Conservation (phyloP, 1,140 invertebrate genomes). For the Lucilia cuprina region DNA sequence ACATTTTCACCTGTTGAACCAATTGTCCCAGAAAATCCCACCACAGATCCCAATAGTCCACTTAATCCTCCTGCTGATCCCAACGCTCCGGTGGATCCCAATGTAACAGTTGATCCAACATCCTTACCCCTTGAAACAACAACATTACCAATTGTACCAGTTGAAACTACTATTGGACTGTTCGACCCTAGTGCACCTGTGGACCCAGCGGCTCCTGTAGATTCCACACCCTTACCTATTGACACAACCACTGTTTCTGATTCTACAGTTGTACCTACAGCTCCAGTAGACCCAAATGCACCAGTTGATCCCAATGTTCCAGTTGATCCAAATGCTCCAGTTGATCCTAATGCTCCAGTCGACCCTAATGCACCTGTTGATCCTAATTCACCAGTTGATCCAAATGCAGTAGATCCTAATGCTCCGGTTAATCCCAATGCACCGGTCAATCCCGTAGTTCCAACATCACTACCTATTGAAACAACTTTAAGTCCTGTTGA, state of each 20-base stretch:
- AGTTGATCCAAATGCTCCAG: slow-evolving; percentile 29
- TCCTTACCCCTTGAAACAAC: slow-evolving; percentile 6
- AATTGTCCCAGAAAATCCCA: neutral
- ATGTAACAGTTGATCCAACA: neutral
- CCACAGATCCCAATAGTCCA: neutral
- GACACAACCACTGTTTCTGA: too few relatives aligned
- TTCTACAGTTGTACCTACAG: neutral
- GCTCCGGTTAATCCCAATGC: slow-evolving; percentile 38
- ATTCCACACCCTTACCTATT: neutral
- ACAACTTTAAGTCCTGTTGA: slow-evolving; percentile 30
- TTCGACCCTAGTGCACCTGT: slow-evolving; percentile 37
- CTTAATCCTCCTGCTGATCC: slow-evolving; percentile 4
- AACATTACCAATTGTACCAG: neutral
- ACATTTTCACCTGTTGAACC: neutral
- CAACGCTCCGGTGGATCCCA: slow-evolving; percentile 27
- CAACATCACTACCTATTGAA: too few relatives aligned
- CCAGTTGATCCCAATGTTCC: slow-evolving; percentile 35
- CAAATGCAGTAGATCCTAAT: slow-evolving; percentile 39
- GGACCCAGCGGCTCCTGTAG: slow-evolving; percentile 23
- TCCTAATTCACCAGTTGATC: neutral
- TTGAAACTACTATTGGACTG: slow-evolving; percentile 13
- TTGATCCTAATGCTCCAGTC: slow-evolving; percentile 8
- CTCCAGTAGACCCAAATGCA: neutral
- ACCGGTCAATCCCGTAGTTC: slow-evolving; percentile 16
- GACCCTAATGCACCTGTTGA: slow-evolving; percentile 8